phyloP scores from a whole-genome alignment of 2,888 invertebrate species.

The Cryptocephalus moraei region DNA sequence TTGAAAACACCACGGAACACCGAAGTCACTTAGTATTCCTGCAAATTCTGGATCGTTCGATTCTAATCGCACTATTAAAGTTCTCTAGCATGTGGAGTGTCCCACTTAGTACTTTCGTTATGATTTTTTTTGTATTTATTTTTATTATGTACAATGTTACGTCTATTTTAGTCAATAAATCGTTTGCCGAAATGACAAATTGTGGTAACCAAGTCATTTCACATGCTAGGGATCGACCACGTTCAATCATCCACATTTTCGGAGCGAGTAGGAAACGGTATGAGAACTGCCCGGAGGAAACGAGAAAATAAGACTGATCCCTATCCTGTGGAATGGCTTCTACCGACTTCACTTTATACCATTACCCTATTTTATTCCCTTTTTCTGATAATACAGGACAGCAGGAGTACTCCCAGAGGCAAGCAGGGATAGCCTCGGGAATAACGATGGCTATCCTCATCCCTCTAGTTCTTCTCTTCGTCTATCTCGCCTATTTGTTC shows the following conservation, averaged over 20 bases:
- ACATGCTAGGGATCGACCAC: slow-evolving; percentile 28
- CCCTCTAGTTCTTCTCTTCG: slow-evolving; percentile 59
- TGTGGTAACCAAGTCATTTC: slow-evolving; percentile 21
- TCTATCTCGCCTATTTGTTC: slow-evolving; percentile 36
- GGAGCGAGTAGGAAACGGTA: neutral
- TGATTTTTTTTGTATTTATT: slow-evolving; percentile 4
- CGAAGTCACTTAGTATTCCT: neutral
- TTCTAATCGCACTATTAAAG: too few relatives aligned
- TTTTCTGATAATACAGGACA: slow-evolving; percentile 45
- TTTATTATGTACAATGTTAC: neutral
- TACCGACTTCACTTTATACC: neutral
- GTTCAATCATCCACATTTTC: too few relatives aligned
- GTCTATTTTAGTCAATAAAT: slow-evolving; percentile 1
- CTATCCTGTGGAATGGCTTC: slow-evolving; percentile 30
- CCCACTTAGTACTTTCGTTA: slow-evolving; percentile 1
- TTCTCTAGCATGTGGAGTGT: slow-evolving; percentile 24
- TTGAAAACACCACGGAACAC: too few relatives aligned
- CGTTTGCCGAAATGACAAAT: neutral
- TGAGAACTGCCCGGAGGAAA: slow-evolving; percentile 14
- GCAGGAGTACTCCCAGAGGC: slow-evolving; percentile 69
- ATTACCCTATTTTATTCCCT: neutral
- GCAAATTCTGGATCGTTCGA: too few relatives aligned
- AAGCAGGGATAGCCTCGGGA: slow-evolving; percentile 68
- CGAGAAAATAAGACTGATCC: slow-evolving; percentile 13
- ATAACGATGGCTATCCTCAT: slow-evolving; percentile 66